Base-by-base conservation (phyloP, 2,797 vertebrate genomes). In the Anas acuta region DNA sequence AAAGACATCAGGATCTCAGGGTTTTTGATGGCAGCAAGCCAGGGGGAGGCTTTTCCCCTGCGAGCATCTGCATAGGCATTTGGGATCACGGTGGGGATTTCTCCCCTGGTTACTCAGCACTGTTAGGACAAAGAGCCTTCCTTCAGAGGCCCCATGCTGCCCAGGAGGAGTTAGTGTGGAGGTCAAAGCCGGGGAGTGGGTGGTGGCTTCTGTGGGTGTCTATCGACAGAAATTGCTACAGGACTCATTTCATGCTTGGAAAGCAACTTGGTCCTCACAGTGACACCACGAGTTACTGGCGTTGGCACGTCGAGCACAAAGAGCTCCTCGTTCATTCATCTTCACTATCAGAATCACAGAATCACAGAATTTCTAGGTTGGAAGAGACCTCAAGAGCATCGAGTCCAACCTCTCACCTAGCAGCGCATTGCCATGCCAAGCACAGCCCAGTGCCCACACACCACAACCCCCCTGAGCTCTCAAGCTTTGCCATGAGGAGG, bases 171-270 rank as follows among this genome's bases (percentile, higher is more conserved):
- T 65, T 13, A 9, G 26, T 21, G 0, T 8, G 6, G 23, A 75
- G 30, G 33, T 56, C 6, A 26, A 73, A 87, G 47, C 65, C 17
- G 4, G 18, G 13, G 33, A 26, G 18, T 6, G 13, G 4, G 53
- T 60, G 70, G 91, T 66, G 78, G 56, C 74, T 87, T 91, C 0
- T 13, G 8, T 32, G 49, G 66, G 51, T 66, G 77, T 58, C 37
- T 9, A 1, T 30, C 17, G 65, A 15, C 37, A 22, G 41, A 51
- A 89, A 86, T 56, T 32, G 47, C 65, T 45, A 1, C 69, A 10
- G 33, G 73, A 39, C 32, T 65, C 8, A 0, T 69, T 79, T 26
- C 30, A 61, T 0, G 0, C 83, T 39, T 21, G 21, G 16, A 57
- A 56, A 85, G 62, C n/a, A 37, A 7, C 43, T 60, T 9, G 0